Evolutionary conservation across 35 echinoderm and acorn worm genomes (phyloP).

Genomic region (Lytechinus pictus): DNA sequence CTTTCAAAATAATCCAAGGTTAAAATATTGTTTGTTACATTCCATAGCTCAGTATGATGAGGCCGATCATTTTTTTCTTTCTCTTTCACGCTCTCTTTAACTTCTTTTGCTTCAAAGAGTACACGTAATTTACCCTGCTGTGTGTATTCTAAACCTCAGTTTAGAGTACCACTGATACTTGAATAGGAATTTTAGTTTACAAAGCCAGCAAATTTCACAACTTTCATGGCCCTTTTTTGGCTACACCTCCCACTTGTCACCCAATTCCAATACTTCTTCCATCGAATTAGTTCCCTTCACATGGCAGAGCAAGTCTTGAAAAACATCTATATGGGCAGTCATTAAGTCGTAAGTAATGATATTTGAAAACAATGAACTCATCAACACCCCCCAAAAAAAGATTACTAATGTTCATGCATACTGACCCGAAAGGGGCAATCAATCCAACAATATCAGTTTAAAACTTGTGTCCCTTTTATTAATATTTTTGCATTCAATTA

Average conservation of each 20-base stretch:
- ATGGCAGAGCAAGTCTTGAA: too few relatives aligned
- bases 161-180: background rate
- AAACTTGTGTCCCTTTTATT: too few relatives aligned
- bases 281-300: background rate
- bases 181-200: background rate
- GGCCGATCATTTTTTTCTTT: background rate
- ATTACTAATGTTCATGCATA: too few relatives aligned
- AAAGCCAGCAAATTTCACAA: conserved; percentile 11
- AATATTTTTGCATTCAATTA: too few relatives aligned
- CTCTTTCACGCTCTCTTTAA: conserved; percentile 3
- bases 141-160: background rate
- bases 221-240: background rate
- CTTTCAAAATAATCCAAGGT: background rate
- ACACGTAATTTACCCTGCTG: background rate
- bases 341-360: too few relatives aligned
- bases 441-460: too few relatives aligned
- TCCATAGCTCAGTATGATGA: background rate
- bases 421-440: too few relatives aligned
- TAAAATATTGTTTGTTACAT: conserved; percentile 1
- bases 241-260: background rate
- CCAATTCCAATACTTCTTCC: background rate
- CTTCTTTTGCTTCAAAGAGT: background rate
- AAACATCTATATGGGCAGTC: too few relatives aligned
- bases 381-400: too few relatives aligned
- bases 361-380: too few relatives aligned